Conservation (phyloP, 1,140 invertebrate species). For the Latrodectus geometricus region DNA sequence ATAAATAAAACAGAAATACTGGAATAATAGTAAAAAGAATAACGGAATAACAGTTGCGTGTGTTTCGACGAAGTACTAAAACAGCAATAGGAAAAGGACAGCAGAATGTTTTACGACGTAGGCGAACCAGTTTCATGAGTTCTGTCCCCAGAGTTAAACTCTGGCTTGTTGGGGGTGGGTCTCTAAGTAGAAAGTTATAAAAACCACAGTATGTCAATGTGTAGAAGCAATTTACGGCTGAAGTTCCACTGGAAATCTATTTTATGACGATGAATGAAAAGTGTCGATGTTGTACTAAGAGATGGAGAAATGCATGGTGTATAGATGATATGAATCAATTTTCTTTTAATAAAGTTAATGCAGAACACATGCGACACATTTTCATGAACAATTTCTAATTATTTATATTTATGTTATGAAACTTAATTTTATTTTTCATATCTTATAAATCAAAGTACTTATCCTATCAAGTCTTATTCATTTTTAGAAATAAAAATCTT, state of each 20-base stretch:
- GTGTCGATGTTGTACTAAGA: conserved; percentile 23
- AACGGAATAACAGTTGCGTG: conserved; percentile 39
- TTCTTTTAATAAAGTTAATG: too few relatives aligned
- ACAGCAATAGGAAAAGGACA: conserved; percentile 47
- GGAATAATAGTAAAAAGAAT: conserved; percentile 43
- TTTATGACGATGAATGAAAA: conserved; percentile 45
- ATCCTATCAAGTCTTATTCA: too few relatives aligned
- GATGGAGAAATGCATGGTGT: not conserved
- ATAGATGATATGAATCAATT: too few relatives aligned
- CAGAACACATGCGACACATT: too few relatives aligned
- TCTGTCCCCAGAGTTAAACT: conserved; percentile 21
- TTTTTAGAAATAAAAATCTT: too few relatives aligned
- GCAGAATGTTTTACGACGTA: conserved; percentile 48
- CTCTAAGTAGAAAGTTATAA: conserved; percentile 44
- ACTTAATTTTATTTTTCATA: too few relatives aligned
- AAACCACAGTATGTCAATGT: conserved; percentile 57
- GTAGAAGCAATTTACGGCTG: conserved; percentile 51
- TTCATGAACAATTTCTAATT: too few relatives aligned
- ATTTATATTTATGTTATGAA: too few relatives aligned
- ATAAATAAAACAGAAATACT: not conserved
- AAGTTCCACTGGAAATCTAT: conserved; percentile 56
- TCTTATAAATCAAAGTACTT: too few relatives aligned
- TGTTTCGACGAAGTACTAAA: conserved; percentile 53
- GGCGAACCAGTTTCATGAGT: conserved; percentile 47
- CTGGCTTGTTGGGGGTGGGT: not conserved